Conservation (phyloP, 2,113 vertebrate species). For the Patagioenas fasciata region DNA sequence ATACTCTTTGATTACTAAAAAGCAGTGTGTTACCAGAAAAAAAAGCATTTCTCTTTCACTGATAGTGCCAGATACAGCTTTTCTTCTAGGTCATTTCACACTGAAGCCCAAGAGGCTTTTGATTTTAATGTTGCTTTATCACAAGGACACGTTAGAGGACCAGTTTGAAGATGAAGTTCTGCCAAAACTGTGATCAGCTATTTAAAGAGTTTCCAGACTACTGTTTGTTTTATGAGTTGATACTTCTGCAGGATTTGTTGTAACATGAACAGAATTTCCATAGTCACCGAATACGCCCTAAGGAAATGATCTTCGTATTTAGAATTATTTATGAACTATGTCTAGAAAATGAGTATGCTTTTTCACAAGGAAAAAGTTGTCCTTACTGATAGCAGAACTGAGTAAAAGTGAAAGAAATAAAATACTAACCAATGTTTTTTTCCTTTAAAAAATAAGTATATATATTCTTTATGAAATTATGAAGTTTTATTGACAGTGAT, state of each 20-base stretch:
- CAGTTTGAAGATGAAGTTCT: slow-evolving; percentile 45
- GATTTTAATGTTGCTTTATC: slow-evolving; percentile 8
- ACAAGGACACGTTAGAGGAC: slow-evolving; percentile 12
- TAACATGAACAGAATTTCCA: slow-evolving; percentile 32
- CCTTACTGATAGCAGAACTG: not conserved
- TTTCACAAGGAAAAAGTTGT: not conserved
- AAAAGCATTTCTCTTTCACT: not conserved
- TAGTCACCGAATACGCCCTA: not conserved
- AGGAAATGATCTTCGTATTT: not conserved
- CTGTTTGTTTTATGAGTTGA: slow-evolving; percentile 51
- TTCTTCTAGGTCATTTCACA: not conserved
- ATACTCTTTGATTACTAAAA: not conserved
- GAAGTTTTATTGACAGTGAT: not conserved
- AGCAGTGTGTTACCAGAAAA: not conserved
- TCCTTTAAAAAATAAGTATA: not conserved
- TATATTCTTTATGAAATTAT: not conserved
- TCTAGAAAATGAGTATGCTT: slow-evolving; percentile 30
- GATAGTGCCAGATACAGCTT: not conserved
- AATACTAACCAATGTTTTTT: not conserved
- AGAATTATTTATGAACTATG: not conserved
- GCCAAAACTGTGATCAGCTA: slow-evolving; percentile 24
- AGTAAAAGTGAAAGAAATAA: not conserved
- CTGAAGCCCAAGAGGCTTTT: slow-evolving; percentile 19
- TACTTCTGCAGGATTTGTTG: slow-evolving; percentile 38
- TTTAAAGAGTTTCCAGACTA: slow-evolving; percentile 45